phyloP scores from a whole-genome alignment of 2,113 vertebrate genomes.

The Notechis scutatus region DNA sequence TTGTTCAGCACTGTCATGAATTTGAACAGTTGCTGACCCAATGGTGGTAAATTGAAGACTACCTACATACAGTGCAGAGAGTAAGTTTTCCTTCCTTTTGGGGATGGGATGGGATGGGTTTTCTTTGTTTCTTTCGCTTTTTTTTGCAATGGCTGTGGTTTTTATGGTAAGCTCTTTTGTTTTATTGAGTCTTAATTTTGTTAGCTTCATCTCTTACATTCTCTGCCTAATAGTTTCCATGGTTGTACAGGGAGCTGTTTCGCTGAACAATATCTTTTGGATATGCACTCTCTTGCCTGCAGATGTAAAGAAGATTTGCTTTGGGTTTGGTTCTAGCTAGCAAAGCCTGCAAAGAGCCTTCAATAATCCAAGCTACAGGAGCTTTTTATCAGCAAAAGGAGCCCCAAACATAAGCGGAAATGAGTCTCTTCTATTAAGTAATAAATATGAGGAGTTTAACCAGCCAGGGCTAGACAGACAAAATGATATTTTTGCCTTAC shows the following conservation, averaged over 20 bases:
- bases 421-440: neutral
- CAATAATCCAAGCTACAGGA: neutral
- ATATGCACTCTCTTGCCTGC: neutral
- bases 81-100: neutral
- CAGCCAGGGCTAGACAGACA: neutral
- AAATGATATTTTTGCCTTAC: neutral
- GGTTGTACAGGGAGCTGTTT: neutral
- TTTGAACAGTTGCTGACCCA: too few relatives aligned
- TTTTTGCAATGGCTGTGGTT: neutral
- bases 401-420: neutral
- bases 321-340: neutral
- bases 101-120: neutral
- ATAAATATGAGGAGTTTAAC: neutral
- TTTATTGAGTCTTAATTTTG: neutral
- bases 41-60: neutral
- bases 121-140: neutral
- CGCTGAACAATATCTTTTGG: neutral
- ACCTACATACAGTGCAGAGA: neutral
- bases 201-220: neutral
- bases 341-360: neutral
- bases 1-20: too few relatives aligned
- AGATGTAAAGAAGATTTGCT: neutral
- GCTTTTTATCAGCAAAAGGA: neutral
- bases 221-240: neutral
- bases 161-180: neutral